These are phyloP conservation scores for Thaumatotibia leucotreta DNA, from an alignment of 1,140 invertebrate genomes.

Conservation along the genomic window DNA sequence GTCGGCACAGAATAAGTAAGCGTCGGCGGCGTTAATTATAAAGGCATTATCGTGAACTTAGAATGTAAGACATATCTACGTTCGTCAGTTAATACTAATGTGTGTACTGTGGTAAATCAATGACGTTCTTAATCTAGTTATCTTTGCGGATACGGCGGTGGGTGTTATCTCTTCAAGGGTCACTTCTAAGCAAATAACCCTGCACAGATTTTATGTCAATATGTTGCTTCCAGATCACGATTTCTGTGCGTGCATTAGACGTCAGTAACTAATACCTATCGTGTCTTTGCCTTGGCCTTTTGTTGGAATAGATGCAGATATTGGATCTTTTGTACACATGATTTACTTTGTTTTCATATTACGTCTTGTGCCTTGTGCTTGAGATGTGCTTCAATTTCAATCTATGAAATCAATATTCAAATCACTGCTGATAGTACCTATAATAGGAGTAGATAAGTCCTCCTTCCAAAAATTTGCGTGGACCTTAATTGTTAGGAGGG, in stretches of 20 bases:
- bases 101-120: neutral
- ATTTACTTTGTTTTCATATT: neutral
- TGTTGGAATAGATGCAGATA: neutral
- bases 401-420: too few relatives aligned
- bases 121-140: neutral
- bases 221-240: neutral
- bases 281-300: neutral
- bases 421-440: too few relatives aligned
- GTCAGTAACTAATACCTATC: neutral
- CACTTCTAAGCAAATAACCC: constrained; percentile 3
- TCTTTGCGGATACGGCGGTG: neutral
- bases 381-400: too few relatives aligned
- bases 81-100: too few relatives aligned
- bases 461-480: too few relatives aligned
- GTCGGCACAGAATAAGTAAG: too few relatives aligned
- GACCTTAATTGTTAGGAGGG: too few relatives aligned
- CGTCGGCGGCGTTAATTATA: too few relatives aligned
- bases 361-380: neutral
- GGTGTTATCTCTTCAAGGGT: neutral
- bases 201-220: constrained; percentile 1
- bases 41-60: too few relatives aligned
- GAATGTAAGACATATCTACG: too few relatives aligned
- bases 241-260: neutral
- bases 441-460: too few relatives aligned
- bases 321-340: neutral